These are phyloP conservation scores for Nephrotoma flavescens DNA, from an alignment of 2,888 invertebrate genomes.

Conservation along the genomic window DNA sequence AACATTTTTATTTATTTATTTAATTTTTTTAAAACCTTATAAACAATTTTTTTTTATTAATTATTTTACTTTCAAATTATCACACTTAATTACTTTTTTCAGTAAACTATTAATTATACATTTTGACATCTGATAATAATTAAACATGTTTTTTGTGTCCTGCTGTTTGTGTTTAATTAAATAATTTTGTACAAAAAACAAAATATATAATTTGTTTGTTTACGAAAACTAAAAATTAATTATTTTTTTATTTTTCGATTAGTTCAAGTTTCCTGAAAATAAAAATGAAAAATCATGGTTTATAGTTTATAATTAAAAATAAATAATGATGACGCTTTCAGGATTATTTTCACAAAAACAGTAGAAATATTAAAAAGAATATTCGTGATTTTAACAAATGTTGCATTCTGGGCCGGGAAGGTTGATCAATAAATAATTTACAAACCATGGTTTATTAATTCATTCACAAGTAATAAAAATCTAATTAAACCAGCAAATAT, in stretches of 20 bases:
- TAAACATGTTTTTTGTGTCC: background rate
- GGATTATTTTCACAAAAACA: background rate
- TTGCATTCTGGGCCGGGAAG: too few species aligned
- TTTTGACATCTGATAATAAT: background rate
- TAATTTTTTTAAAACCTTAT: background rate
- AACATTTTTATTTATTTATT: background rate
- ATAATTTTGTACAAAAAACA: background rate
- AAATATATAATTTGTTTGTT: background rate
- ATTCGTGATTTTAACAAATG: too few species aligned
- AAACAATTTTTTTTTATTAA: background rate
- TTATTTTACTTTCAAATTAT: background rate
- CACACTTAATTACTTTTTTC: background rate
- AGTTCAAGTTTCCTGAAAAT: background rate
- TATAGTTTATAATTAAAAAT: background rate
- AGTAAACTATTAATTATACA: background rate
- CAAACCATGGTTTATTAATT: too few species aligned
- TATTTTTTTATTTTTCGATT: background rate
- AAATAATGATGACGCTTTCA: background rate
- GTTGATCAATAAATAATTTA: too few species aligned
- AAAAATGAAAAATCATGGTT: background rate
- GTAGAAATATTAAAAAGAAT: too few species aligned
- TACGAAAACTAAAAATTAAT: background rate
- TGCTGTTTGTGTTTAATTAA: background rate
- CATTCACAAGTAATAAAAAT: too few species aligned
- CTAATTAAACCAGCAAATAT: too few species aligned